A percentile compares a stretch with the other conserved stretches of the same genome.
These are phyloP conservation scores for Melanotaenia parkinsoni DNA, from an alignment of 2,797 vertebrate genomes.

Conservation along the genomic window DNA sequence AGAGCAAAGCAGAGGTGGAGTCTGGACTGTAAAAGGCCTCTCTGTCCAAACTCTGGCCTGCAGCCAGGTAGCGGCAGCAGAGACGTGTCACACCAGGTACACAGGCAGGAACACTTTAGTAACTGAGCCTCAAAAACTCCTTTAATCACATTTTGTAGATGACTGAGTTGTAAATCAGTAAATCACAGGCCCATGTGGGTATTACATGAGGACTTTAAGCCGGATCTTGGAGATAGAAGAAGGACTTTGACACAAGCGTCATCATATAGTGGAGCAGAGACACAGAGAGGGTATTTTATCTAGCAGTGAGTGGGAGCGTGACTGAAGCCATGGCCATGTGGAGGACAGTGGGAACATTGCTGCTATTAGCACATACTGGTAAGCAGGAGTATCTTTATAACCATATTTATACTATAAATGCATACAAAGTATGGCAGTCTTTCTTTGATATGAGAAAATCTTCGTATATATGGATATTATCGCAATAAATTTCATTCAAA, in stretches of 20 bases:
- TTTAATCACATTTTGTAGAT: not conserved
- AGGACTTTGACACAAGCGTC: constrained; percentile 64
- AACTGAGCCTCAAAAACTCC: constrained; percentile 3
- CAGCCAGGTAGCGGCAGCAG: constrained; percentile 49
- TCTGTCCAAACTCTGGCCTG: constrained; percentile 64
- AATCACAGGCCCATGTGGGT: not conserved
- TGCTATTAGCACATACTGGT: constrained; percentile 75
- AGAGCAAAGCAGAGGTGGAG: constrained; percentile 47
- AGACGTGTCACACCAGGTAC: constrained; percentile 62
- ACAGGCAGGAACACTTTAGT: constrained; percentile 13
- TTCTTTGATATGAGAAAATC: not conserved
- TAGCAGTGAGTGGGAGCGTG: not conserved
- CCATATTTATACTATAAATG: not conserved
- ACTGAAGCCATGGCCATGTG: constrained; percentile 66
- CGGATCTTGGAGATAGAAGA: constrained; percentile 24
- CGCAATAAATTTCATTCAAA: not conserved
- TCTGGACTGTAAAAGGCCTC: constrained; percentile 53
- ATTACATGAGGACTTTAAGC: constrained; percentile 50
- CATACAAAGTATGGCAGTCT: not conserved
- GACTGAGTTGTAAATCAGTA: constrained; percentile 51
- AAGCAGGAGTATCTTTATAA: constrained; percentile 53
- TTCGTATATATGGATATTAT: too few species aligned
- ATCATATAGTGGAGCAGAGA: constrained; percentile 41
- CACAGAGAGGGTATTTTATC: constrained; percentile 10
- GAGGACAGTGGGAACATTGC: constrained; percentile 57